A percentile compares a stretch with the other conserved stretches of the same genome.
Evolutionary conservation across 1,140 invertebrate species (phyloP).

Genomic region (Amyelois transitella): DNA sequence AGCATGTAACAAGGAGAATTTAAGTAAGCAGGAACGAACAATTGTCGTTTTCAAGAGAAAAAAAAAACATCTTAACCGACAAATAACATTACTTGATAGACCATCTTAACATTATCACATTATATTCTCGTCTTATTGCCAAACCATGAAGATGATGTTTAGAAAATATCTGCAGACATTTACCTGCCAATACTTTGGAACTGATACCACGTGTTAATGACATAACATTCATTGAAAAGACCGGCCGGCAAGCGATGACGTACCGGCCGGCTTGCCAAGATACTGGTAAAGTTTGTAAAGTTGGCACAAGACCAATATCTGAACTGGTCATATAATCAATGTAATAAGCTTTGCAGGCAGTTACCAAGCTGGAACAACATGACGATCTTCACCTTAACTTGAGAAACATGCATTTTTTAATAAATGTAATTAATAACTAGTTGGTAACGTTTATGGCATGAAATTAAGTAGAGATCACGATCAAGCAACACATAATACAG

Average conservation of each 20-base stretch:
- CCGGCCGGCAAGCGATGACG: constrained; percentile 10
- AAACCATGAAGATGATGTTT: background rate
- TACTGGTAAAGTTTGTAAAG: background rate
- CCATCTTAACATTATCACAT: background rate
- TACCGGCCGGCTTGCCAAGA: constrained; percentile 21
- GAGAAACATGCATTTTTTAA: background rate
- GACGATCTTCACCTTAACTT: background rate
- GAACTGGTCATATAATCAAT: background rate
- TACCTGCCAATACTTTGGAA: background rate
- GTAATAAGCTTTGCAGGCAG: background rate
- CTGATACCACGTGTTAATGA: background rate
- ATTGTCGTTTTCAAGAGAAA: no score
- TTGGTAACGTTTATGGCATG: no score
- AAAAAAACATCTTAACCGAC: background rate
- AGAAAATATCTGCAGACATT: background rate
- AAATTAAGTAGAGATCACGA: background rate
- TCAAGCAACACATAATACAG: constrained; percentile 18
- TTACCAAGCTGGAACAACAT: background rate
- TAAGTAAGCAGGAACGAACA: background rate
- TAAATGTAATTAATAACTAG: no score
- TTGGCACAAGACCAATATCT: background rate
- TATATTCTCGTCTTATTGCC: background rate
- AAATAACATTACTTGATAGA: background rate
- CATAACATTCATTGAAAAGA: background rate
- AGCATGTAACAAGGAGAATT: background rate